These are phyloP conservation scores for Bubalus kerabau DNA, from an alignment of 2,113 vertebrate species.

Conservation along the genomic window DNA sequence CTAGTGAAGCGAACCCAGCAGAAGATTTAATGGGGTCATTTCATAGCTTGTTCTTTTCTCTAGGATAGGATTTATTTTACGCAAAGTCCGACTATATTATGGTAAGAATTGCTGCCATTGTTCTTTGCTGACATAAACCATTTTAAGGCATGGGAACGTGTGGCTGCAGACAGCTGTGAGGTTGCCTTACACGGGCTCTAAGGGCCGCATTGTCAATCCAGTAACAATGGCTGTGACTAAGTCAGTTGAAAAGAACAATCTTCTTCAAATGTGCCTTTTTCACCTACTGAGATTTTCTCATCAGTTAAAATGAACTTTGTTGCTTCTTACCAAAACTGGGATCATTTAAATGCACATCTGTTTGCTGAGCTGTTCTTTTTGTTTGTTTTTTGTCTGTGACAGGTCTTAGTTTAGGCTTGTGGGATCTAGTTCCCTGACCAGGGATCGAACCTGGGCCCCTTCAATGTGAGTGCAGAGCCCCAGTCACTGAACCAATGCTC, in stretches of 20 bases:
- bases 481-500: accelerated
- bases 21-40: too few species aligned
- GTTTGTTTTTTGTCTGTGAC: accelerated
- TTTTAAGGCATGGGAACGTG: too few species aligned
- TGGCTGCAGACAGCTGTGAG: too few species aligned
- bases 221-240: not conserved
- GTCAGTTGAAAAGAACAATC: not conserved
- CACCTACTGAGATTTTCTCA: not conserved
- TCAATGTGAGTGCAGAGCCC: not conserved
- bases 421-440: not conserved
- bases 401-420: not conserved
- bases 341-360: not conserved
- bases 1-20: too few species aligned
- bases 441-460: not conserved
- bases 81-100: too few species aligned
- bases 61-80: too few species aligned
- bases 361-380: not conserved
- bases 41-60: too few species aligned
- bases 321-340: not conserved
- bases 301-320: not conserved
- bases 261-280: not conserved
- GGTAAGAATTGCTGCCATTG: too few species aligned
- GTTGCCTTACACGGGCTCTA: not conserved
- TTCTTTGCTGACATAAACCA: too few species aligned
- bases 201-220: not conserved